Evolutionary conservation across 92 coral and sea anemone species (phyloP), one percentile per base, ranked within the genome.

Genomic region (Anthopleura xanthogrammica): DNA sequence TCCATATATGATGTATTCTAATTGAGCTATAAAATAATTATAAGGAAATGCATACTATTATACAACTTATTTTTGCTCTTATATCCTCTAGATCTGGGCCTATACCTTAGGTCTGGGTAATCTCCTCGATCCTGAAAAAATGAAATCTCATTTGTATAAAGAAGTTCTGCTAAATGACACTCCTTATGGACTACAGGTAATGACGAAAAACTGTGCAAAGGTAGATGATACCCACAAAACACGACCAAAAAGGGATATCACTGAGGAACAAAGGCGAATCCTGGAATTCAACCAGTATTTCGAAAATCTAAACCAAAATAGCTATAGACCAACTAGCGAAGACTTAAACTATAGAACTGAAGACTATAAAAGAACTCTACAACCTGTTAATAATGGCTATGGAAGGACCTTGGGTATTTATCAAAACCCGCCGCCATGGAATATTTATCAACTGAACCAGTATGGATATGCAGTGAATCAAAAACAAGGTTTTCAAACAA

Each of bases 151-250:
- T 65, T 72, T 93, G 41, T 3, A 77, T 40, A 93, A 89, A 76
- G 98, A 93, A 79, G 57, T 68, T 40, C 75, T 92, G 48, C 80
- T 87, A 40, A 93, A 93, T 24, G 95, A 89, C 79, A 93, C 98
- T 19, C 98, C 98, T 17, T 93, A 87, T 77, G 98, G 98, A 7
- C 52, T 93, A 77, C 95, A 85, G 43, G 95, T 91, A 24, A 79
- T 85, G 46, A 81, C 84, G 52, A 81, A 17, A n/a, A 81, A 81
- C 56, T 0, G 12, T 19, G 72, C 12, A 10, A 22, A n/a, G 12
- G 29, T 5, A 64, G 72, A 64, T 22, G 36, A 64, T n/a, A 64
- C 24, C 0, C 8, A 68, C 11, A 68, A 23, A 36, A 68, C 19
- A 68, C 41, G 74, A 16, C 74, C 16, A 29, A 68, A 36, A 68